Evolutionary conservation across 2,797 vertebrate genomes (phyloP).

Genomic region (Neosilurus mollespiculum): DNA sequence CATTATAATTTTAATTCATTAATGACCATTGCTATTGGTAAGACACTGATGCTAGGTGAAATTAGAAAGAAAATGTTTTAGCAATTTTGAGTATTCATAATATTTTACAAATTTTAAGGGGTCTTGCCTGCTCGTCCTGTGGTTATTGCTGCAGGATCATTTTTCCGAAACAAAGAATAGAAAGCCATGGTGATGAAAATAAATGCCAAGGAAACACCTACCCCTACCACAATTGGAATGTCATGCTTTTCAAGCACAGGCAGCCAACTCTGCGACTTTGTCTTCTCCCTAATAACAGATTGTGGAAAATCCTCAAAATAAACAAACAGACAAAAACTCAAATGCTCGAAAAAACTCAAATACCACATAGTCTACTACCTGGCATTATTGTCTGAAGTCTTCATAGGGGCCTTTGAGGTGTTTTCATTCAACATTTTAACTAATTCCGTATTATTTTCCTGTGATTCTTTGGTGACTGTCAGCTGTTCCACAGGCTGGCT

Average conservation of each 20-base stretch:
- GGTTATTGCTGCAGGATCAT: conserved; percentile 61
- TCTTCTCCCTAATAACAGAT: conserved; percentile 63
- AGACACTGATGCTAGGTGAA: background rate
- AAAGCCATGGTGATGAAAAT: conserved; percentile 80
- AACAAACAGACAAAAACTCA: background rate
- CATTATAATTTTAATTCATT: background rate
- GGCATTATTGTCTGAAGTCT: conserved; percentile 66
- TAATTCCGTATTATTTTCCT: conserved; percentile 58
- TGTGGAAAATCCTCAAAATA: background rate
- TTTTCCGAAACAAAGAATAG: conserved; percentile 80
- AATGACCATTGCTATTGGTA: background rate
- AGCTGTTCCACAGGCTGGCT: conserved; percentile 52
- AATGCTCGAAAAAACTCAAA: background rate
- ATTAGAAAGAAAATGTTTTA: background rate
- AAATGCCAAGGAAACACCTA: conserved; percentile 77
- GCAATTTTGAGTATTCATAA: background rate
- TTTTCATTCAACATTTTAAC: conserved; percentile 67
- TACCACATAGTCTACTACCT: conserved; percentile 57
- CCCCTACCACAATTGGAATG: conserved; percentile 80
- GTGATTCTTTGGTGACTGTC: conserved; percentile 40
- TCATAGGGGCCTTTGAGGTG: conserved; percentile 74
- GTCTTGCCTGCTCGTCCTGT: conserved; percentile 69
- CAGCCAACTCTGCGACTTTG: conserved; percentile 68
- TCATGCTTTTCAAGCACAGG: conserved; percentile 78
- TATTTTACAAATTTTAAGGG: background rate